These are phyloP conservation scores for Oncorhynchus mykiss DNA, from an alignment of 2,113 vertebrate genomes.

Conservation along the genomic window DNA sequence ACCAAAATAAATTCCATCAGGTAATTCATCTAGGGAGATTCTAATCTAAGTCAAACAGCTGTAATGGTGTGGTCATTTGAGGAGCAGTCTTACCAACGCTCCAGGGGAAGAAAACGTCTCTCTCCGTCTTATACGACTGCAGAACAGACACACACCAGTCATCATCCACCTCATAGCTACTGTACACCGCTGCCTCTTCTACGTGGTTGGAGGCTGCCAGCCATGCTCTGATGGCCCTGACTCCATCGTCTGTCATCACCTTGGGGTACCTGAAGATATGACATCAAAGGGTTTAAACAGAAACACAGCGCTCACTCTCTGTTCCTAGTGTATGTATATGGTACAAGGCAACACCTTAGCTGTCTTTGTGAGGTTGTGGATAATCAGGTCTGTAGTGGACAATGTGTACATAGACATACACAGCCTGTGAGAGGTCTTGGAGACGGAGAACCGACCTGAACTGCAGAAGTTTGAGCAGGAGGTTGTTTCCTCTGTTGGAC, in stretches of 20 bases:
- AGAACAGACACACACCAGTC: slow-evolving; percentile 89
- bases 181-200: slow-evolving; percentile 83
- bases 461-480: slow-evolving; percentile 84
- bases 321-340: background rate
- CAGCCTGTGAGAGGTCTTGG: too few species aligned
- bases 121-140: slow-evolving; percentile 82
- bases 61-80: background rate
- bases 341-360: background rate
- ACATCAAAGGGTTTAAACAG: slow-evolving; percentile 4
- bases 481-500: slow-evolving; percentile 88
- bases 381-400: background rate
- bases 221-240: slow-evolving; percentile 79
- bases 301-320: background rate
- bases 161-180: slow-evolving; percentile 83
- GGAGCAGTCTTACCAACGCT: slow-evolving; percentile 78
- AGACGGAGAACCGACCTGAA: slow-evolving; percentile 72
- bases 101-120: slow-evolving; percentile 81
- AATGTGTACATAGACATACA: background rate
- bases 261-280: slow-evolving; percentile 80
- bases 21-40: too few species aligned
- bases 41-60: too few species aligned
- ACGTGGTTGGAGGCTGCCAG: slow-evolving; percentile 74
- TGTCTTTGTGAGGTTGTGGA: background rate
- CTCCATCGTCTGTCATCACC: slow-evolving; percentile 83
- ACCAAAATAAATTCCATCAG: too few species aligned